phyloP scores from a whole-genome alignment of 2,888 invertebrate species.

The Drosophila tripunctata region DNA sequence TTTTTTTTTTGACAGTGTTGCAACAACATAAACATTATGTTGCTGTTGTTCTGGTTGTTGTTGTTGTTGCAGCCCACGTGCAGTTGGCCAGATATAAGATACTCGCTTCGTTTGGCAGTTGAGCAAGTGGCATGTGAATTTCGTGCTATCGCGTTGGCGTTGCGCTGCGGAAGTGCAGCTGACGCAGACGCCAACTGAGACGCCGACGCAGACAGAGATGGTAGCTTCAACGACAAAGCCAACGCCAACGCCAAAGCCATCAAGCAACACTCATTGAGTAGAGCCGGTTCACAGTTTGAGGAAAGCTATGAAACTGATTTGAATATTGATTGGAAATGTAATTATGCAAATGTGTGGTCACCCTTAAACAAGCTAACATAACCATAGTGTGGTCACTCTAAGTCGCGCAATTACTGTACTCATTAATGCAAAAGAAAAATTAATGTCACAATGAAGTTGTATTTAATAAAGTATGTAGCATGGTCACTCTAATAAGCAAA shows the following conservation, averaged over 20 bases:
- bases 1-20: not conserved
- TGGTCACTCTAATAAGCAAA: too few relatives aligned
- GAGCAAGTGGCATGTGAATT: slow-evolving; percentile 48
- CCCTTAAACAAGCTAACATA: slow-evolving; percentile 4
- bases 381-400: not conserved
- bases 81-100: slow-evolving; percentile 36
- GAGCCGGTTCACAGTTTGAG: not conserved
- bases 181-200: slow-evolving; percentile 1
- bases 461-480: not conserved
- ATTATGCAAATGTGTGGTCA: slow-evolving; percentile 51
- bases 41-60: not conserved
- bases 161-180: slow-evolving; percentile 66
- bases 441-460: too few relatives aligned
- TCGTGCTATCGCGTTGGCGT: slow-evolving; percentile 43
- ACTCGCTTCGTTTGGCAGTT: slow-evolving; percentile 11
- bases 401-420: not conserved
- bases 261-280: slow-evolving; percentile 12
- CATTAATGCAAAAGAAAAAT: too few relatives aligned
- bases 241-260: slow-evolving; percentile 33
- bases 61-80: slow-evolving; percentile 49
- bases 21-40: not conserved
- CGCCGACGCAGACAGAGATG: not conserved
- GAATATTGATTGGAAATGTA: slow-evolving; percentile 30
- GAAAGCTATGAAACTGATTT: slow-evolving; percentile 35
- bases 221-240: slow-evolving; percentile 19